Evolutionary conservation across 2,113 vertebrate genomes (phyloP), one percentile per base, ranked within the genome.

Genomic region (Eulacestoma nigropectus): DNA sequence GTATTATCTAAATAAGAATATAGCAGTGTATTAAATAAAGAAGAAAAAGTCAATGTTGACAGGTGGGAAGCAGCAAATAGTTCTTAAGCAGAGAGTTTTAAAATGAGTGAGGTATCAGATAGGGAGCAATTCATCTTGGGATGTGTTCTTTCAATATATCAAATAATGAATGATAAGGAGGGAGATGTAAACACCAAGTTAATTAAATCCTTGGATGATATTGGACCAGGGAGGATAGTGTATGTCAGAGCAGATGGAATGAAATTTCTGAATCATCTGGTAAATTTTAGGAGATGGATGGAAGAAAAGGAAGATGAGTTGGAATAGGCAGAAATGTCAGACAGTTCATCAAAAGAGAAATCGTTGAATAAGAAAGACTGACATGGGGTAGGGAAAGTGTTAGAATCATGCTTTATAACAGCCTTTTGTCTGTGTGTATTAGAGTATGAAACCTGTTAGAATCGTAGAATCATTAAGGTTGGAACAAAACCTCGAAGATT

Each of bases 101-200:
- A 82, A 85, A 83, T 37, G 16, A 25, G 4, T 79, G 76, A 87
- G 39, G 13, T 87, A 32, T 85, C 75, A 93, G 82, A 87, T 56
- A 67, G 16, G 9, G 50, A 86, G 27, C 25, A 86, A n/a, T 93
- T 82, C 1, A 21, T 96, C 65, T 68, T 91, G 70, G 50, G 81
- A 69, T 46, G 13, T 59, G 33, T 80, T 93, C 46, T 91, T 90
- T 77, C 67, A 83, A 18, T 74, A n/a, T 74, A 47, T 93, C 73
- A 88, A 67, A 69, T 79, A 87, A 77, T 67, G 67, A 80, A 59
- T 70, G 56, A 81, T 87, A 91, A 88, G 25, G 35, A 86, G 39
- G 50, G 32, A 90, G 62, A 83, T 84, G 35, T 90, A 92, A 96
- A 90, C 68, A 91, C 16, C 37, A 70, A 86, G 76, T 76, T 94